Evolutionary conservation across 2,113 vertebrate genomes (phyloP), one percentile per base, ranked within the genome.

Genomic region (Hymenochirus boettgeri): DNA sequence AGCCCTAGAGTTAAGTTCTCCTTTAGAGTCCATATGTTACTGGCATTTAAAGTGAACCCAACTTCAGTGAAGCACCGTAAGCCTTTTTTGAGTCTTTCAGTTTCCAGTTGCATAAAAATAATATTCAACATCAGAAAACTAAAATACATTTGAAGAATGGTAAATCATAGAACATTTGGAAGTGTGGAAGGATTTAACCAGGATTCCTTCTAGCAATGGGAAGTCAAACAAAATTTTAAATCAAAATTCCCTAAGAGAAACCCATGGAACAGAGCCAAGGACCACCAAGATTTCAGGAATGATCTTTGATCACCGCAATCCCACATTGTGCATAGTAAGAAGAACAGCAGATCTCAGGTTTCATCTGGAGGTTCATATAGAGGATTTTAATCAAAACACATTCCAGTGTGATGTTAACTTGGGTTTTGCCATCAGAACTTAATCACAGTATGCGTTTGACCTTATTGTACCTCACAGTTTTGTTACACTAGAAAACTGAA

Each of bases 351-450:
- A 42, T 42, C 39, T 42, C 39, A 15, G 15, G 39, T 42, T 42
- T 42, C 39, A 42, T 42, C 39, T 42, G 39, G 39, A n/a, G 39
- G 39, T 42, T 42, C 39, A 42, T 42, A 42, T n/a, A 42, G 17
- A 42, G 39, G 15, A 17, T 13, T n/a, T 42, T 42, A 42, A 42
- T 42, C 39, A 42, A 42, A 42, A 42, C 39, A 42, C n/a, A 42
- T 42, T 42, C 17, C 39, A 42, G 39, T 42, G 39, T 42, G 39
- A 42, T 42, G 13, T n/a, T 42, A 5, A n/a, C n/a, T n/a, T n/a
- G n/a, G n/a, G n/a, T n/a, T n/a, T n/a, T n/a, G n/a, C 15, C 39
- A 42, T 42, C 39, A 42, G 39, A 42, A 42, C 11, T 42, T 6
- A 42, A 42, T 42, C 39, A 42, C 8, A n/a, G 39, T 5, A 12